phyloP scores from a whole-genome alignment of 2,888 invertebrate species.

The Drosophila longiperda region DNA sequence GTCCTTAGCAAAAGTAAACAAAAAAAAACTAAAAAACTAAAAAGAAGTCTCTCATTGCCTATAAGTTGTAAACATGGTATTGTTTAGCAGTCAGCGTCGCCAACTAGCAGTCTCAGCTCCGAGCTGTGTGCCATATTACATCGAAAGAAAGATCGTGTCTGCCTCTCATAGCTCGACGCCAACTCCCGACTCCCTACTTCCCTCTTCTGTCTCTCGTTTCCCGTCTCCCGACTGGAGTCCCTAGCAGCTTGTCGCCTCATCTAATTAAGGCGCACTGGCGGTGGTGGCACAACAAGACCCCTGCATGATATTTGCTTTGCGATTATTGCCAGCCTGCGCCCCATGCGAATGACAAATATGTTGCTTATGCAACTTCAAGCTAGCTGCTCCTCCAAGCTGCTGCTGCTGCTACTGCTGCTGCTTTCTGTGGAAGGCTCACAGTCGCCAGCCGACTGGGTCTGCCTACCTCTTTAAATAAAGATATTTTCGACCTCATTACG shows the following conservation, averaged over 20 bases:
- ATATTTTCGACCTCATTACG: constrained; percentile 82
- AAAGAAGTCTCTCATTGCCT: constrained; percentile 51
- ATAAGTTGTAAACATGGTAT: constrained; percentile 83
- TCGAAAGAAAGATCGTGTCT: constrained; percentile 69
- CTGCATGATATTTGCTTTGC: constrained; percentile 75
- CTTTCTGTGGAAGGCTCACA: constrained; percentile 64
- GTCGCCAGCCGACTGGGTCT: constrained; percentile 28
- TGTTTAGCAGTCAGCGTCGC: constrained; percentile 50
- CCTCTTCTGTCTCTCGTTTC: constrained; percentile 2
- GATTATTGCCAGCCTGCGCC: constrained; percentile 64
- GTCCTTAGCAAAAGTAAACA: constrained; percentile 45
- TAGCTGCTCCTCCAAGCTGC: constrained; percentile 23
- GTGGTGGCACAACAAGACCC: constrained; percentile 69
- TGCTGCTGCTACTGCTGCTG: constrained; percentile 21
- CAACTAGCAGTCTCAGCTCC: constrained; percentile 20
- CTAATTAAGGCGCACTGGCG: constrained; percentile 74
- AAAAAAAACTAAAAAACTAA: constrained; percentile 17
- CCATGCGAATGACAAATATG: constrained; percentile 78
- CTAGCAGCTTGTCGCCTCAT: constrained; percentile 75
- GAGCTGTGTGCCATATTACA: constrained; percentile 51
- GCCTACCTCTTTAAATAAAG: constrained; percentile 70
- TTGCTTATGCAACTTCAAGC: constrained; percentile 46
- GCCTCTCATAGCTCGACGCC: constrained; percentile 40
- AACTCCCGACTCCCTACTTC: constrained; percentile 14
- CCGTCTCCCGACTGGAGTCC: constrained; percentile 21